These are phyloP conservation scores for Sterna hirundo DNA, from an alignment of 2,113 vertebrate genomes.

Conservation along the genomic window DNA sequence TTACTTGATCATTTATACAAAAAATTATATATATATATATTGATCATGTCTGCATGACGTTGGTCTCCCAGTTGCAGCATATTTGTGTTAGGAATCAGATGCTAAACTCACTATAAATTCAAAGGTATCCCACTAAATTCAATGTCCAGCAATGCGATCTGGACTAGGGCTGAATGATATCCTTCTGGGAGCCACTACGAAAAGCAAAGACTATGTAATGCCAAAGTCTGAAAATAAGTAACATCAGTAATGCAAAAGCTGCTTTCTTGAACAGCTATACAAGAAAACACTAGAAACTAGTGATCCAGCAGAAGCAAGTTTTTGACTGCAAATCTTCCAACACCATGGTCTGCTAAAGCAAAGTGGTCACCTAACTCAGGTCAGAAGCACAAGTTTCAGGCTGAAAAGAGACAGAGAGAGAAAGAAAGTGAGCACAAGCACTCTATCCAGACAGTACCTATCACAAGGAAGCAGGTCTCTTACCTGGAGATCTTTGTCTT, in stretches of 20 bases:
- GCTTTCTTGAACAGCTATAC: not conserved
- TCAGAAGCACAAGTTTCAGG: not conserved
- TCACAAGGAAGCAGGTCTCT: not conserved
- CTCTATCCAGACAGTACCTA: not conserved
- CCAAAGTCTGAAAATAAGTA: not conserved
- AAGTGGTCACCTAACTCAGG: not conserved
- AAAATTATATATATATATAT: not conserved
- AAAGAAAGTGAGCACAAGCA: not conserved
- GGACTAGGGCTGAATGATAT: not conserved
- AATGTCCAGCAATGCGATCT: not conserved
- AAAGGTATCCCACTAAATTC: not conserved
- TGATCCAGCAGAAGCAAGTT: not conserved
- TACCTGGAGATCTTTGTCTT: conserved; percentile 28
- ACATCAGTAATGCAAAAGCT: not conserved
- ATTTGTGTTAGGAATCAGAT: not conserved
- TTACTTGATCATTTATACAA: not conserved
- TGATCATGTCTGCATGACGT: not conserved
- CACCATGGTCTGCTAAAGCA: not conserved
- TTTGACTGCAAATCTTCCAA: not conserved
- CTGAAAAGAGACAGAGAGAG: not conserved
- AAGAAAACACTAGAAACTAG: not conserved
- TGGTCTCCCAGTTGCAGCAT: not conserved
- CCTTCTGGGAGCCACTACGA: not conserved
- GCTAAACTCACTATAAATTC: not conserved
- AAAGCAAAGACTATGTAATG: not conserved